Conservation (phyloP, 2,888 invertebrate species). For the Nemurella pictetii region DNA sequence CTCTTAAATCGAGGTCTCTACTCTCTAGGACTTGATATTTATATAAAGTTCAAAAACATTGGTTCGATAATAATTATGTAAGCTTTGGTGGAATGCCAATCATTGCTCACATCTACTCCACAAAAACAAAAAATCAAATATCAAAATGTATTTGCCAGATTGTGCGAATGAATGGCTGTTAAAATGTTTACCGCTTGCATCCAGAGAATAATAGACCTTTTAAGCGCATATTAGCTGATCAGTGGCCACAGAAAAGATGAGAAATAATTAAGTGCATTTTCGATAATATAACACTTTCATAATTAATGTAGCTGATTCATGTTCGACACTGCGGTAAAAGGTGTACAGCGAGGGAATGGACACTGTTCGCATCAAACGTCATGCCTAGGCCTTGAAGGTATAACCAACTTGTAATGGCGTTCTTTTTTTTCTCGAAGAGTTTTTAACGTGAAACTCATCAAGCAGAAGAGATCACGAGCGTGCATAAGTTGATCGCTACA, state of each 20-base stretch:
- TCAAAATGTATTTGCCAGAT: no score
- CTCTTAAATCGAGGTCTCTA: neutral
- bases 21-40: neutral
- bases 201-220: no score
- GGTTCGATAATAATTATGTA: neutral
- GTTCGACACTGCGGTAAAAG: neutral
- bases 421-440: neutral
- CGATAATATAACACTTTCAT: no score
- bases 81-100: no score
- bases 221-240: neutral
- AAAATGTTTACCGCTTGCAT: no score
- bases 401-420: neutral
- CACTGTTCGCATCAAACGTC: neutral
- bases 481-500: neutral
- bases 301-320: neutral
- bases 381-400: neutral
- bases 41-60: neutral
- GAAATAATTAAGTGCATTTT: neutral
- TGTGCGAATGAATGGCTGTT: no score
- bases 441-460: neutral
- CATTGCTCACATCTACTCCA: no score
- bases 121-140: no score
- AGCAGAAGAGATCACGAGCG: neutral
- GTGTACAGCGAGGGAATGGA: neutral
- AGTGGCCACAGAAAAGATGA: neutral